Evolutionary conservation across 2,797 vertebrate species (phyloP).

Genomic region (Australoheros facetus): DNA sequence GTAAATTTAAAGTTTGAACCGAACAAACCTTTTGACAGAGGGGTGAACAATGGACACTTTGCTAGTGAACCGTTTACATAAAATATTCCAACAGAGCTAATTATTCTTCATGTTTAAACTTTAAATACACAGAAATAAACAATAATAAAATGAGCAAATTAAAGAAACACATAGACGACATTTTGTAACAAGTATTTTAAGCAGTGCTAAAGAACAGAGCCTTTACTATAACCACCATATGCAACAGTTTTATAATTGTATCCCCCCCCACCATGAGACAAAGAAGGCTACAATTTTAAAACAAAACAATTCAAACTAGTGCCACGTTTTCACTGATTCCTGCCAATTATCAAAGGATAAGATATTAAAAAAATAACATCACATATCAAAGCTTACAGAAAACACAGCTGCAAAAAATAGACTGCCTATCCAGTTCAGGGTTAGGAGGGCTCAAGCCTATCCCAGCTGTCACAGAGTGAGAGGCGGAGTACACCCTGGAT

Average conservation of each 20-base stretch:
- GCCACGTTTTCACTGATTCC: neutral
- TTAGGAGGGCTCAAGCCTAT: accelerated
- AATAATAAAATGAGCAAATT: neutral
- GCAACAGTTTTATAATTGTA: neutral
- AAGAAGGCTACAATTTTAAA: neutral
- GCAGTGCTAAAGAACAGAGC: neutral
- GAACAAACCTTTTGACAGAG: neutral
- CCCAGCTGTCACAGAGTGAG: neutral
- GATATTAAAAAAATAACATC: too few species aligned
- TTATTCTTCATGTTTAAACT: neutral
- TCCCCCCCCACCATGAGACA: neutral
- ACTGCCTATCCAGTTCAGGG: neutral
- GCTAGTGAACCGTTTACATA: neutral
- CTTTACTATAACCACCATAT: neutral
- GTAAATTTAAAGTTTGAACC: neutral
- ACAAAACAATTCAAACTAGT: neutral
- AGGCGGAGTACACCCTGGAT: neutral
- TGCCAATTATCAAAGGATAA: neutral
- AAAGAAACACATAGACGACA: neutral
- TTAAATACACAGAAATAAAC: neutral
- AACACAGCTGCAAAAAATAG: neutral
- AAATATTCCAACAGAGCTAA: neutral
- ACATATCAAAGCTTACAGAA: neutral
- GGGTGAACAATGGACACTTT: neutral
- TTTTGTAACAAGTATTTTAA: neutral